phyloP scores from a whole-genome alignment of 35 echinoderm and acorn worm species.

The Heliocidaris erythrogramma region DNA sequence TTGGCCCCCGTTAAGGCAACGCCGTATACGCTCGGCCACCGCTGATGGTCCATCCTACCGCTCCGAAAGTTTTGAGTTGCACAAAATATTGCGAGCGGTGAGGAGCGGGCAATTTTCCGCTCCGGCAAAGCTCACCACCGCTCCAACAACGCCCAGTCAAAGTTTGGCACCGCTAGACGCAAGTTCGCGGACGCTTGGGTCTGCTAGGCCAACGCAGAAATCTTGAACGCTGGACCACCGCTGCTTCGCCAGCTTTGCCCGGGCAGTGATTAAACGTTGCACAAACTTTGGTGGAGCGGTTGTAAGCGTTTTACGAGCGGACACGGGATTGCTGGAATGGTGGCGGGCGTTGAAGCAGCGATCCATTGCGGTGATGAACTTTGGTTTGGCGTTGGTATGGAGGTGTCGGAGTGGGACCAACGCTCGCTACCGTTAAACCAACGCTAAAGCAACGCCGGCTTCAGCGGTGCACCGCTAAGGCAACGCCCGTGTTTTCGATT shows the following conservation, averaged over 20 bases:
- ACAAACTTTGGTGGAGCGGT: slow-evolving; percentile 22
- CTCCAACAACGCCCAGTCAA: slow-evolving; percentile 30
- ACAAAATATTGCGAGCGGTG: slow-evolving; percentile 34
- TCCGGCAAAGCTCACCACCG: slow-evolving; percentile 33
- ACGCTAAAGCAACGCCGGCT: slow-evolving; percentile 31
- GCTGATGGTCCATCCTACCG: slow-evolving; percentile 38
- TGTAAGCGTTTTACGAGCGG: slow-evolving; percentile 32
- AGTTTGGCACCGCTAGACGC: slow-evolving; percentile 20
- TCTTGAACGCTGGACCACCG: slow-evolving; percentile 3
- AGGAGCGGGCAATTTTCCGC: slow-evolving; percentile 35
- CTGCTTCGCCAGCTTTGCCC: slow-evolving; percentile 26
- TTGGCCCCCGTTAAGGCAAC: slow-evolving; percentile 32
- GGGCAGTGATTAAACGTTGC: slow-evolving; percentile 40
- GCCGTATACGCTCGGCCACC: slow-evolving; percentile 20
- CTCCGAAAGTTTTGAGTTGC: slow-evolving; percentile 36
- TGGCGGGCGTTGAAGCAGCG: slow-evolving; percentile 38
- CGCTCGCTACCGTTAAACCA: slow-evolving; percentile 39
- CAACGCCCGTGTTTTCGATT: slow-evolving; percentile 35
- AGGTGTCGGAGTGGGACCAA: slow-evolving; percentile 31
- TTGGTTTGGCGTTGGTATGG: slow-evolving; percentile 42
- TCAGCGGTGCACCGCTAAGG: slow-evolving; percentile 41
- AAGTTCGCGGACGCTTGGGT: too few species aligned
- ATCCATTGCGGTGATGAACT: slow-evolving; percentile 34
- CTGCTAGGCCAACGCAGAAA: slow-evolving; percentile 34
- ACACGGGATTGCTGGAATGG: slow-evolving; percentile 15